Evolutionary conservation across 1,140 invertebrate genomes (phyloP), one percentile per base, ranked within the genome.

Genomic region (Oscheius sp.): DNA sequence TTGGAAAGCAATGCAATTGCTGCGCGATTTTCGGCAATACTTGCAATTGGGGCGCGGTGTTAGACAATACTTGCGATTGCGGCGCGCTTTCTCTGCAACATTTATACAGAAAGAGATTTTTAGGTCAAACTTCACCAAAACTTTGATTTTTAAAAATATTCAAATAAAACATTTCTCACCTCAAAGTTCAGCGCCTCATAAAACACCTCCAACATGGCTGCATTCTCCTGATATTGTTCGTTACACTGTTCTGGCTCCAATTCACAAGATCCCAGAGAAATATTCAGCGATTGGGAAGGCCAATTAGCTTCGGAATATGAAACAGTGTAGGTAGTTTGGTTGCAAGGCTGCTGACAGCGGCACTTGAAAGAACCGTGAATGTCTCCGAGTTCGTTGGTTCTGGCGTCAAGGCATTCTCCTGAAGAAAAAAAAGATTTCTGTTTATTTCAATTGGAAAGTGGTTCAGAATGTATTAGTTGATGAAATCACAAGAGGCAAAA

Each of bases 301-400:
- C 79, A 81, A 42, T 76, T 81, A 2, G 79, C 79, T 61, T 73
- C 75, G 3, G 79, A 81, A 61, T 81, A 81, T 2, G 79, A 79
- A 23, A 80, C 74, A 10, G 68, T 76, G 64, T 80, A 80, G n/a
- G 75, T 68, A 15, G 76, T 62, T 62, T 80, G 79, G 23, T 75
- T 71, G 59, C 79, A 81, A 13, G 79, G 79, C 45, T 81, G 79
- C 35, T 79, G 77, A 45, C 79, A 80, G 38, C 75, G 74, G 29
- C 76, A 77, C 34, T 64, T 72, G 68, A 77, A 77, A 4, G 70
- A 74, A 10, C 74, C 69, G 36, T 77, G 76, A 58, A 77, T 66
- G 10, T 73, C 74, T 20, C 79, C 79, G 26, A 80, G 69, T 42
- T 76, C 62, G 23, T 66, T 64, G 15, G 77, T 77, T 29, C 59